Conservation (phyloP, 2,113 vertebrate genomes). For the Terrapene triunguis region DNA sequence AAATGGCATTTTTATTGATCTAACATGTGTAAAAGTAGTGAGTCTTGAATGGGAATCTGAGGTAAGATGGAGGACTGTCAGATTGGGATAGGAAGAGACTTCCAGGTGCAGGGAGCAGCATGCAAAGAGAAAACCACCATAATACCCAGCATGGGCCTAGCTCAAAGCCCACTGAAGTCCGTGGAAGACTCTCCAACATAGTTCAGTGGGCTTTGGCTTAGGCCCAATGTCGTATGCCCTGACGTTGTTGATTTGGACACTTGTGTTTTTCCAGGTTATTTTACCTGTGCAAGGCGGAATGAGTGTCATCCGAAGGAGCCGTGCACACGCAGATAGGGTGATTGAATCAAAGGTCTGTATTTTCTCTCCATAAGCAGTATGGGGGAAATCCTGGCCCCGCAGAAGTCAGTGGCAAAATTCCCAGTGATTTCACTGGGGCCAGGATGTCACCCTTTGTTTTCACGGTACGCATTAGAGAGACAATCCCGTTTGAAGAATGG, state of each 20-base stretch:
- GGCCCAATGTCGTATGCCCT: neutral
- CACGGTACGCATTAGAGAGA: neutral
- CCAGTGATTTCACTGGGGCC: neutral
- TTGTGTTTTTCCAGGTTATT: conserved; percentile 76
- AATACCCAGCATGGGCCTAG: neutral
- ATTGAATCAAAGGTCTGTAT: conserved; percentile 33
- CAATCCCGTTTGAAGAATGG: neutral
- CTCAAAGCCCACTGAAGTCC: neutral
- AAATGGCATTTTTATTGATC: neutral
- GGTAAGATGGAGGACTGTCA: neutral
- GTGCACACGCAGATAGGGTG: neutral
- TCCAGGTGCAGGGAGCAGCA: neutral
- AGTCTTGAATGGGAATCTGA: conserved; percentile 4
- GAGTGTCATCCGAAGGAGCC: conserved; percentile 77
- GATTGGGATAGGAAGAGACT: neutral
- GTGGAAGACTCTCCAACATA: neutral
- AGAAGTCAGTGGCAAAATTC: neutral
- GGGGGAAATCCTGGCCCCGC: neutral
- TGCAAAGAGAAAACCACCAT: neutral
- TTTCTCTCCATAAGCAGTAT: neutral
- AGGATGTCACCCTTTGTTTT: accelerated
- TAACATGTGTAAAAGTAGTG: neutral
- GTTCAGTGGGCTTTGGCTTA: neutral
- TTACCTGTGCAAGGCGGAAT: conserved; percentile 83
- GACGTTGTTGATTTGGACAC: neutral